A percentile compares a stretch with the other conserved stretches of the same genome.
These are phyloP conservation scores for Coelopa frigida DNA, from an alignment of 1,140 invertebrate species.

Conservation along the genomic window DNA sequence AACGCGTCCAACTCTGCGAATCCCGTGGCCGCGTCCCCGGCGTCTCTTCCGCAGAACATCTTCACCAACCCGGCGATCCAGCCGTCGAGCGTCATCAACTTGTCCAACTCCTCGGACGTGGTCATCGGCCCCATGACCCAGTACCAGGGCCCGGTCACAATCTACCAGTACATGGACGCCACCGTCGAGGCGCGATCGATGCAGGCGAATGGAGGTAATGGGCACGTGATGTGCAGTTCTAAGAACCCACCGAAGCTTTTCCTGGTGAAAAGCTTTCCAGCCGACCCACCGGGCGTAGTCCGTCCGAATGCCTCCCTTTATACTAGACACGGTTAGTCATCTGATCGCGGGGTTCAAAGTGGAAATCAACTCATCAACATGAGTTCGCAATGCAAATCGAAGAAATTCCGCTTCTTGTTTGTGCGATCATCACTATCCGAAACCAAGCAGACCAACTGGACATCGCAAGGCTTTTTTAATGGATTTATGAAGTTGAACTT, in stretches of 20 bases:
- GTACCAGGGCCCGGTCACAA: constrained; percentile 44
- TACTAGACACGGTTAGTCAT: too few species aligned
- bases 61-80: constrained; percentile 31
- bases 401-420: too few species aligned
- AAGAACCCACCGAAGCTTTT: not conserved
- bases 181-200: constrained; percentile 31
- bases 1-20: constrained; percentile 11
- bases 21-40: constrained; percentile 11
- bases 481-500: too few species aligned
- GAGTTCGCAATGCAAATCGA: too few species aligned
- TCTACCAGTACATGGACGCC: constrained; percentile 43
- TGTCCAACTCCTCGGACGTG: constrained; percentile 43
- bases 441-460: too few species aligned
- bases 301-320: too few species aligned
- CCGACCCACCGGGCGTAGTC: too few species aligned
- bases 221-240: not conserved
- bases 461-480: too few species aligned
- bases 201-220: constrained; percentile 31
- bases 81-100: constrained; percentile 37
- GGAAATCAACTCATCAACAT: too few species aligned
- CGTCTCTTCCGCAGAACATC: constrained; percentile 24
- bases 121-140: constrained; percentile 46
- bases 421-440: too few species aligned
- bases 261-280: too few species aligned
- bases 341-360: too few species aligned